Base-by-base conservation (phyloP, 2,797 vertebrate genomes). In the Xenentodon cancila region DNA sequence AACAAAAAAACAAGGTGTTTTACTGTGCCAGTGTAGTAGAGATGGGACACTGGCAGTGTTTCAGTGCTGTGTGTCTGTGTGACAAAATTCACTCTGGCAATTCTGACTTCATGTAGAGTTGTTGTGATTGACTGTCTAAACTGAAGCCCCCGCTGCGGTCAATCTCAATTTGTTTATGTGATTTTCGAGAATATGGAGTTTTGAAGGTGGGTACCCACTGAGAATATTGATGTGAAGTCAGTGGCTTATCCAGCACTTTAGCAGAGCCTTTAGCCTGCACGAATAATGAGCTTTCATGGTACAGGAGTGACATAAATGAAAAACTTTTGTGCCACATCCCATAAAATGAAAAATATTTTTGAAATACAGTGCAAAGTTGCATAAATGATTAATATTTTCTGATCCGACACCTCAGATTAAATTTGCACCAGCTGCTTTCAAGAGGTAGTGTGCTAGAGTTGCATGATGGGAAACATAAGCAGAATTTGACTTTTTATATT, bases 101-200 rank as follows among this genome's bases (percentile, higher is more conserved):
- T 32, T 81, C 51, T 4, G 81, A 74, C 77, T 84, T 63, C 73
- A 77, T 48, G 73, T 64, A 55, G 77, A 61, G 62, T 60, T 70
- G 79, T 75, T 86, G 80, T 82, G 82, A 87, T 85, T 79, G 75
- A 77, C 71, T 75, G 85, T 82, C 72, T 64, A 55, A 80, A 73
- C 60, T 21, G 72, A 75, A 16, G 51, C 70, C 67, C 78, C 62
- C 40, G 45, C 74, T 46, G n/a, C 7, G 61, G 67, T 84, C 86
- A 73, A 64, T 86, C 79, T 77, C 74, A 57, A 83, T 77, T 79
- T 82, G 74, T 82, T 83, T 75, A 77, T 78, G 50, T 68, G 69
- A 81, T 84, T 84, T 82, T 78, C 42, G 21, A 51, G 56, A 84
- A 81, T 84, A 64, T 69, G 61, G 25, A 3, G 7, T 68, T 78